Conservation (phyloP, 1,140 invertebrate species). For the Rhynchophorus ferrugineus region DNA sequence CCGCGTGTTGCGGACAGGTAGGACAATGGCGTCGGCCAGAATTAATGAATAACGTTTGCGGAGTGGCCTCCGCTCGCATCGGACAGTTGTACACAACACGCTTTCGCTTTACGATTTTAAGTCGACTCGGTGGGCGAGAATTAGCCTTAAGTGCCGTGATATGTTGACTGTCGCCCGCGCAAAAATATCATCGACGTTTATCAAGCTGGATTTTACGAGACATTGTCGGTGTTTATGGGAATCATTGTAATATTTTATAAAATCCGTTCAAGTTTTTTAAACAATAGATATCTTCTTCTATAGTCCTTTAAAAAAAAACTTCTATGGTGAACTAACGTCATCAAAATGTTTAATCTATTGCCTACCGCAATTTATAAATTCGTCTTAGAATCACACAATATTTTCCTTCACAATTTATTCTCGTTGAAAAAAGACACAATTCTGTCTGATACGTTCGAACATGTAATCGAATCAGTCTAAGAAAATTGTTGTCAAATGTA, state of each 20-base stretch:
- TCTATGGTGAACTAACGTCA: too few relatives aligned
- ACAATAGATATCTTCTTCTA: too few relatives aligned
- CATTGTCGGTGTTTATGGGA: slow-evolving; percentile 11
- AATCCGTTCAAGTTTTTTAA: too few relatives aligned
- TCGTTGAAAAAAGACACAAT: too few relatives aligned
- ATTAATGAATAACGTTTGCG: slow-evolving; percentile 29
- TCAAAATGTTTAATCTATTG: too few relatives aligned
- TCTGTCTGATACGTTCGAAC: too few relatives aligned
- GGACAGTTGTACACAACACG: slow-evolving; percentile 19
- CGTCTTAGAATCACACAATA: too few relatives aligned
- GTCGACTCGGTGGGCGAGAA: slow-evolving; percentile 14
- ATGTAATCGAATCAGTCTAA: too few relatives aligned
- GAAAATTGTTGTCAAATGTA: too few relatives aligned
- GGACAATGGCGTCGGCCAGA: slow-evolving; percentile 32
- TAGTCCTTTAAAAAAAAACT: neutral
- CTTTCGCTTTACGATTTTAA: slow-evolving; percentile 24
- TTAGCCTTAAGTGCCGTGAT: slow-evolving; percentile 18
- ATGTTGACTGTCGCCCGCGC: slow-evolving; percentile 13
- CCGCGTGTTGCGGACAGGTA: slow-evolving; percentile 32
- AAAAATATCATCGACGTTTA: neutral
- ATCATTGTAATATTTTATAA: too few relatives aligned
- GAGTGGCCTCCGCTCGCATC: slow-evolving; percentile 13
- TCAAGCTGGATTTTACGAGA: slow-evolving; percentile 11
- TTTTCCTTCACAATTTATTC: too few relatives aligned
- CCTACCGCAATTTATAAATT: too few relatives aligned